Evolutionary conservation across 2,113 vertebrate genomes (phyloP), one percentile per base, ranked within the genome.

Genomic region (Phrynocephalus versicolor): DNA sequence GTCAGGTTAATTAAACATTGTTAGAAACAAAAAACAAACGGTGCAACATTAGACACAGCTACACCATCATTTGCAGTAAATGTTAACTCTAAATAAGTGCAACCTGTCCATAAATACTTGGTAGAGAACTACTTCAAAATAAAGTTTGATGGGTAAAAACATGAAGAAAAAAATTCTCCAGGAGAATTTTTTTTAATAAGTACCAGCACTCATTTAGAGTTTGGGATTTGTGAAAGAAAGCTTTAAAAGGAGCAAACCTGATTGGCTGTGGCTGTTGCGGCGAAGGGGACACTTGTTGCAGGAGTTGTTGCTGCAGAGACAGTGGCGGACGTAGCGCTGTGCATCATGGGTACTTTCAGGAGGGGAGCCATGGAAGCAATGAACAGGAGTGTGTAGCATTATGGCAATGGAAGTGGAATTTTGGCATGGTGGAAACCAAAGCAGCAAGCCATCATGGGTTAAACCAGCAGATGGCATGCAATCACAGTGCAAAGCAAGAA

Each of bases 181-280:
- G 0, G 95, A 96, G 96, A 97, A 96, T 97, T 97, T 97, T 97
- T 97, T 96, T 96, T 96, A 91, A 94, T 91, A 94, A 94, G 94
- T 95, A 95, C 97, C 95, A 96, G 97, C 92, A 97, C 98, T 99
- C 98, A 97, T 99, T 99, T 97, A 98, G 98, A 99, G 98, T 98
- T 99, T 92, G 97, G 97, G 98, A 97, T 97, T 97, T 95, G 98
- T 99, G 98, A 99, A 97, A 99, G 98, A 99, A 98, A 99, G 98
- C 98, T 98, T 98, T 99, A 98, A 98, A 99, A 99, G 98, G 98
- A 98, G 98, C 99, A 99, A 99, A 99, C 99, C 99, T 99, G 99
- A 99, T 99, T 99, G 98, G 98, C 98, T 98, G 98, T 97, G 97
- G 98, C 97, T 97, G 97, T 96, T 97, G 97, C 97, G 97, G 99